Conservation (phyloP, 1,140 invertebrate genomes). For the Lutraria rhynchaena region DNA sequence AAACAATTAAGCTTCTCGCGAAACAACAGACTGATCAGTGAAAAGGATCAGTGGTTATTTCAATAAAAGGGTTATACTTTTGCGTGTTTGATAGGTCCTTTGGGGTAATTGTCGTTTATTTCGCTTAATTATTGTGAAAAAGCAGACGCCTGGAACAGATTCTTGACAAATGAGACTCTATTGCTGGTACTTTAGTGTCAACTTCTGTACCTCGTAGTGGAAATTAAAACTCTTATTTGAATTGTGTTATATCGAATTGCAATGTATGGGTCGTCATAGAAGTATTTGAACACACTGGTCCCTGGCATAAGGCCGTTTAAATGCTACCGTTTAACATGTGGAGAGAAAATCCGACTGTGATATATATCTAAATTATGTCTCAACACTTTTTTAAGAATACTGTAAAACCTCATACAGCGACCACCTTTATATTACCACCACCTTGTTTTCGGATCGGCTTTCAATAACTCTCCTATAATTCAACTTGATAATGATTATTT, state of each 20-base stretch:
- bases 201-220: background rate
- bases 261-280: slow-evolving; percentile 9
- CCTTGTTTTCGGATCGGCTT: too few relatives aligned
- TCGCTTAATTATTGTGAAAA: slow-evolving; percentile 47
- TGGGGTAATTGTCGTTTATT: slow-evolving; percentile 45
- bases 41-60: slow-evolving; percentile 46
- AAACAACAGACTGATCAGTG: slow-evolving; percentile 22
- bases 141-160: slow-evolving; percentile 21
- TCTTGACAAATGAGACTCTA: slow-evolving; percentile 22
- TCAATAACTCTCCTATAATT: too few relatives aligned
- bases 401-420: too few relatives aligned
- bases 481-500: too few relatives aligned
- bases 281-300: background rate
- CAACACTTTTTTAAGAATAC: too few relatives aligned
- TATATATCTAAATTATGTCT: background rate
- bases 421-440: too few relatives aligned
- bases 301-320: background rate
- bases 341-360: background rate
- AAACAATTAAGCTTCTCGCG: slow-evolving; percentile 48
- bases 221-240: background rate
- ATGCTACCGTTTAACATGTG: background rate
- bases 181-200: slow-evolving; percentile 30
- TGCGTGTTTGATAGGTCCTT: slow-evolving; percentile 38
- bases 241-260: slow-evolving; percentile 13
- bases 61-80: slow-evolving; percentile 43